Percentiles rank a stretch among this genome's conserved stretches.
Evolutionary conservation across 2,113 vertebrate species (phyloP).

Genomic region (Cryptoleucopteryx plumbea): DNA sequence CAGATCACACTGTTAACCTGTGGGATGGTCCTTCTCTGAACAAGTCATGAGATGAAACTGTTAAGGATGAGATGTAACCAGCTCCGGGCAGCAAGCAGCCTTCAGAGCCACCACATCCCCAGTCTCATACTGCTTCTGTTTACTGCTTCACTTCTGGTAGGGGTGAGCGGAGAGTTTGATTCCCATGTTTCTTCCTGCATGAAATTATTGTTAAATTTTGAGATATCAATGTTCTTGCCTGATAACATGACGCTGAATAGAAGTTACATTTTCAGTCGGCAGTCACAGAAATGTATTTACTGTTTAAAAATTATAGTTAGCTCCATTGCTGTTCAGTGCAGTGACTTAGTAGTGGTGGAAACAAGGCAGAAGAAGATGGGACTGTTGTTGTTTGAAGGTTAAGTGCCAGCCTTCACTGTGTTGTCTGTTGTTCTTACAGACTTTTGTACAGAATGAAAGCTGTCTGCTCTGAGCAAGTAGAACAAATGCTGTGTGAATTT

Average conservation of each 20-base stretch:
- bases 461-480: slow-evolving; percentile 71
- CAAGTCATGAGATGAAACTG: background rate
- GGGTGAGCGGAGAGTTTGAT: background rate
- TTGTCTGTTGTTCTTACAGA: slow-evolving; percentile 62
- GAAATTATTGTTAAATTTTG: background rate
- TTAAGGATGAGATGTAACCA: background rate
- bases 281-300: background rate
- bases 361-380: background rate
- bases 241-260: background rate
- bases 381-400: background rate
- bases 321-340: background rate
- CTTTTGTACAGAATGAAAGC: slow-evolving; percentile 72
- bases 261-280: background rate
- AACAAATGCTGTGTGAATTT: slow-evolving; percentile 72
- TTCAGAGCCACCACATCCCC: background rate
- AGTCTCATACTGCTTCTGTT: background rate
- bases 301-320: background rate
- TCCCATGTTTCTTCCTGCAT: background rate
- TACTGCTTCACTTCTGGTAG: background rate
- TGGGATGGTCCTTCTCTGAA: background rate
- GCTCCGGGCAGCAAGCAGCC: background rate
- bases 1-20: background rate
- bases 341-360: background rate
- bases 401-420: background rate
- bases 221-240: background rate